A percentile compares a stretch with the other conserved stretches of the same genome.
phyloP scores from a whole-genome alignment of 92 coral and sea anemone genomes.

The Chrysogorgia sp. region DNA sequence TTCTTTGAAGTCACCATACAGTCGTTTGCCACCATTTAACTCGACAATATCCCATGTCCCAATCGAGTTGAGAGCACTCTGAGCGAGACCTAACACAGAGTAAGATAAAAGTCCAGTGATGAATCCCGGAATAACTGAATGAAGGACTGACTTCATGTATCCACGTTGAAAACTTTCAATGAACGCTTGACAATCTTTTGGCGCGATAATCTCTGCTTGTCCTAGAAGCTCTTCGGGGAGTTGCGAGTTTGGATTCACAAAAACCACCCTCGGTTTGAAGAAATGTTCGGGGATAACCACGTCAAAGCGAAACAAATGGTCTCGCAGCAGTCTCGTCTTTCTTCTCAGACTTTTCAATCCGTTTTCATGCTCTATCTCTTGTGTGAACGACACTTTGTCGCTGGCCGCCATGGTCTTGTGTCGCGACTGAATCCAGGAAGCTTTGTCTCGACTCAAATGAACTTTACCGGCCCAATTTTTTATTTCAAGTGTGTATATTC shows the following conservation, averaged over 20 bases:
- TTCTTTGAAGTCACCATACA: conserved; percentile 82
- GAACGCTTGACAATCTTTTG: conserved; percentile 68
- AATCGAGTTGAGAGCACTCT: conserved; percentile 63
- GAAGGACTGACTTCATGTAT: conserved; percentile 68
- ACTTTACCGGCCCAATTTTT: conserved; percentile 91
- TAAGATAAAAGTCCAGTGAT: conserved; percentile 74
- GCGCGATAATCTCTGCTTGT: conserved; percentile 65
- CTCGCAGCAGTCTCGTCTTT: conserved; percentile 80
- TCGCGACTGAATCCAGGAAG: conserved; percentile 86
- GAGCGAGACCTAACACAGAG: conserved; percentile 59
- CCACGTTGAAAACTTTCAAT: conserved; percentile 80
- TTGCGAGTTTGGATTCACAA: conserved; percentile 75
- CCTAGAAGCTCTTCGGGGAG: conserved; percentile 66
- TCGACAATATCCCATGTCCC: conserved; percentile 95
- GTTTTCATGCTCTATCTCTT: conserved; percentile 87
- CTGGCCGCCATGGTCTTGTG: conserved; percentile 55
- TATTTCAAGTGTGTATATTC: conserved; percentile 81
- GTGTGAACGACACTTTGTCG: conserved; percentile 50
- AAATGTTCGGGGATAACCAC: conserved; percentile 65
- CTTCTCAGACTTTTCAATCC: conserved; percentile 63
- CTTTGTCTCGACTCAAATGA: conserved; percentile 66
- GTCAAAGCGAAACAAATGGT: conserved; percentile 75
- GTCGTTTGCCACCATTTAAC: conserved; percentile 82
- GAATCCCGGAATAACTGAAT: conserved; percentile 74
- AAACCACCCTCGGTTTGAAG: conserved; percentile 75